These are phyloP conservation scores for Scyliorhinus canicula DNA, from an alignment of 2,797 vertebrate genomes.

Conservation along the genomic window DNA sequence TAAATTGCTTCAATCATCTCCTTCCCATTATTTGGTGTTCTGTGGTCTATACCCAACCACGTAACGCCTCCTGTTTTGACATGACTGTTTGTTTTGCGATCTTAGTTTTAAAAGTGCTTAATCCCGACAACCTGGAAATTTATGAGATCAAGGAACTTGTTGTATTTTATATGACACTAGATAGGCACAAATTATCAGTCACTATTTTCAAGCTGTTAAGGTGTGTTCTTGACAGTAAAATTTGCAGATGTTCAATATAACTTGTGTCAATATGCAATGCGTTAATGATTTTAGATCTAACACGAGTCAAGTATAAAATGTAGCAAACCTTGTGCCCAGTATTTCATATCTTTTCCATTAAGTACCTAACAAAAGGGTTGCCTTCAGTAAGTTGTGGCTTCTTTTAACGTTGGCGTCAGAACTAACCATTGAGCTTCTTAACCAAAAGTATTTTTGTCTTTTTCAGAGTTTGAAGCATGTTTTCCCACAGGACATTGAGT, in stretches of 20 bases:
- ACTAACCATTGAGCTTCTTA: neutral
- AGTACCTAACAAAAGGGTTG: neutral
- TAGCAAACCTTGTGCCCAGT: neutral
- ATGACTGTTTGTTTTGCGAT: neutral
- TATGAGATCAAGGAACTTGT: neutral
- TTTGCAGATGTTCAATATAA: neutral
- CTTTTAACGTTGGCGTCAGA: neutral
- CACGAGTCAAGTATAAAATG: neutral
- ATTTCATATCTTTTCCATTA: neutral
- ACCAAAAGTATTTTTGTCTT: neutral
- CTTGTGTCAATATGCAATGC: neutral
- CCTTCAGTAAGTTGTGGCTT: neutral
- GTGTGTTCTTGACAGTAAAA: neutral
- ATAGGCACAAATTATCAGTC: neutral
- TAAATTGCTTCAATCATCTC: neutral
- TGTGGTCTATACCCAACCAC: neutral
- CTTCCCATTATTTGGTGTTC: neutral
- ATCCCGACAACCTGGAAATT: neutral
- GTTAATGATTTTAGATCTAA: conserved; percentile 23
- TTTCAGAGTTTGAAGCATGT: neutral
- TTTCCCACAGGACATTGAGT: neutral
- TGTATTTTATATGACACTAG: conserved; percentile 4
- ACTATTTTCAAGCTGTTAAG: conserved; percentile 29
- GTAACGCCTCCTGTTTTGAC: neutral
- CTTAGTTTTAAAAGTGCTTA: neutral